These are phyloP conservation scores for Solenopsis fugax DNA, from an alignment of 1,140 invertebrate genomes.

Conservation along the genomic window DNA sequence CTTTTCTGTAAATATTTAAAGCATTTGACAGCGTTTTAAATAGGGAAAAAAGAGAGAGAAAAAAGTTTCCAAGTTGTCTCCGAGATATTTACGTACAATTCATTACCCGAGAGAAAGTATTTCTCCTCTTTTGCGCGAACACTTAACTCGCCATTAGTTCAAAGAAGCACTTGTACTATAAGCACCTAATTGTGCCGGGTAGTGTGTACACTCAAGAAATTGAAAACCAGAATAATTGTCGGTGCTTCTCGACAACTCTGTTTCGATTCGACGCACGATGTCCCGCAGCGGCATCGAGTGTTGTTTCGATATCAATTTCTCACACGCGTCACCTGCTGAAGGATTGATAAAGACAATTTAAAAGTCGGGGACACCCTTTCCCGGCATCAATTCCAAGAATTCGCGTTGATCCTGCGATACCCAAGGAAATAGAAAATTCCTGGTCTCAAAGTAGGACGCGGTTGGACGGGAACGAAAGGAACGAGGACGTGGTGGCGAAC, in stretches of 20 bases:
- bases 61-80: conserved; percentile 9
- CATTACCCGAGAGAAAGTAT: conserved; percentile 38
- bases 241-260: background rate
- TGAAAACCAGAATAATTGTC: conserved; percentile 4
- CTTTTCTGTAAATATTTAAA: conserved; percentile 68
- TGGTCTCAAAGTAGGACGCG: conserved; percentile 56
- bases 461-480: conserved; percentile 53
- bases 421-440: conserved; percentile 64
- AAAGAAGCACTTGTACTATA: conserved; percentile 15
- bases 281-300: background rate
- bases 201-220: background rate
- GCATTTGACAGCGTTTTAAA: conserved; percentile 6
- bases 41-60: background rate
- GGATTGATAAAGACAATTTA: conserved; percentile 66
- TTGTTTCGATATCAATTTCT: conserved; percentile 53
- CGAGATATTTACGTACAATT: conserved; percentile 48
- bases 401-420: conserved; percentile 58
- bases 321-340: conserved; percentile 36
- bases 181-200: conserved; percentile 14
- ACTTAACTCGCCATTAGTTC: conserved; percentile 61
- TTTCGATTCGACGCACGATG: conserved; percentile 30
- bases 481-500: conserved; percentile 42
- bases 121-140: conserved; percentile 44
- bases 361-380: conserved; percentile 40
- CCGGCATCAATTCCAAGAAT: conserved; percentile 60